Conservation (phyloP, 2,797 vertebrate genomes). For the Notolepis coatsorum region DNA sequence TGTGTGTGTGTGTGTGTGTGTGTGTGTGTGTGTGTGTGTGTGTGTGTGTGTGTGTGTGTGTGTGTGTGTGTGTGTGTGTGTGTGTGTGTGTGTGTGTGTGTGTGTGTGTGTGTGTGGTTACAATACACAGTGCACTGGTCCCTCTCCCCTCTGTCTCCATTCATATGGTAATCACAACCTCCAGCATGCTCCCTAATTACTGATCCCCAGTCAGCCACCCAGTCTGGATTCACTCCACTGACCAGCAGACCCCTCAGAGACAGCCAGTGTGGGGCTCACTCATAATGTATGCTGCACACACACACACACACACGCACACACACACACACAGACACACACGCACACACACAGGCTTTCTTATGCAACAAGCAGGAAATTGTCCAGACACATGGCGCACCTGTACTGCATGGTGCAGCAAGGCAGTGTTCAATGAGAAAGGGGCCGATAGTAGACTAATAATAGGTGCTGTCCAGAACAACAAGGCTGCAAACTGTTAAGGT, state of each 20-base stretch:
- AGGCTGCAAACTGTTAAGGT: too few species aligned
- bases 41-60: too few species aligned
- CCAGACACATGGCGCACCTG: too few species aligned
- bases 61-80: too few species aligned
- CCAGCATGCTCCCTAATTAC: conserved; percentile 59
- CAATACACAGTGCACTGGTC: conserved; percentile 42
- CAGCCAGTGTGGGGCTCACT: conserved; percentile 23
- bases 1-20: too few species aligned
- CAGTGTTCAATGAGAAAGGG: too few species aligned
- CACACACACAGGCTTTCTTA: background rate
- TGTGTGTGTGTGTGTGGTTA: conserved; percentile 28
- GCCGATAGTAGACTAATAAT: too few species aligned
- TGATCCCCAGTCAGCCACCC: conserved; percentile 33
- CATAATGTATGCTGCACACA: conserved; percentile 1
- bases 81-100: too few species aligned
- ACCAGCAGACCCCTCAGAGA: conserved; percentile 44
- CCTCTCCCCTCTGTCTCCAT: conserved; percentile 56
- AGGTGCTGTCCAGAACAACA: too few species aligned
- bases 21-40: too few species aligned
- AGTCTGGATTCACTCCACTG: conserved; percentile 57
- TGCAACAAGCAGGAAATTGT: too few species aligned
- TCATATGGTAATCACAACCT: conserved; percentile 69
- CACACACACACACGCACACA: conserved; percentile 3
- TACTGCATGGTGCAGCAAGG: too few species aligned
- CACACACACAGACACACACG: background rate